Evolutionary conservation across 2,113 vertebrate species (phyloP).

Genomic region (Pao palembangensis): DNA sequence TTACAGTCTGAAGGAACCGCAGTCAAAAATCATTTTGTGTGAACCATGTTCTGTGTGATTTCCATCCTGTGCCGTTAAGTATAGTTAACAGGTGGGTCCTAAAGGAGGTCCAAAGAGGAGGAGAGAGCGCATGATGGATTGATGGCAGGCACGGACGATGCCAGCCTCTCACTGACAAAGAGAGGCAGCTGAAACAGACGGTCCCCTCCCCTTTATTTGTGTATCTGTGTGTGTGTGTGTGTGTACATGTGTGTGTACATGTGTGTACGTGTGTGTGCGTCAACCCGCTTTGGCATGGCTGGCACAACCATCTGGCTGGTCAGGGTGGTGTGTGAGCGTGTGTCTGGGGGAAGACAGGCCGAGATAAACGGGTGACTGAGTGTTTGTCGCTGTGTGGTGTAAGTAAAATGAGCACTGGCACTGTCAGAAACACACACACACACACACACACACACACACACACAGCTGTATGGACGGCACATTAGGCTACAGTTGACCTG

Average conservation of each 20-base stretch:
- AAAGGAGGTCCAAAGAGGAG: slow-evolving; percentile 24
- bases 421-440: slow-evolving; percentile 26
- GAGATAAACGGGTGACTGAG: slow-evolving; percentile 69
- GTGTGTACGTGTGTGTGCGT: slow-evolving; percentile 34
- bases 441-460: slow-evolving; percentile 18
- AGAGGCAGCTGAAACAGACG: slow-evolving; percentile 68
- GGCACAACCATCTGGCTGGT: slow-evolving; percentile 67
- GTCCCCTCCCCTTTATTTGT: slow-evolving; percentile 57
- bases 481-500: slow-evolving; percentile 75
- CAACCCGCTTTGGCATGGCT: slow-evolving; percentile 62
- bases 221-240: slow-evolving; percentile 32
- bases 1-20: too few relatives aligned
- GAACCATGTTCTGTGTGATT: slow-evolving; percentile 2
- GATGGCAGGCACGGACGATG: slow-evolving; percentile 50
- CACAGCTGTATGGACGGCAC: slow-evolving; percentile 65
- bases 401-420: slow-evolving; percentile 64
- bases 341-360: slow-evolving; percentile 50
- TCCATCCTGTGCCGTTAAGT: slow-evolving; percentile 2
- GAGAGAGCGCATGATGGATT: slow-evolving; percentile 52
- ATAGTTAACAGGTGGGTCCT: slow-evolving; percentile 58
- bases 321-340: slow-evolving; percentile 33
- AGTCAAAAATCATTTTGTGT: not conserved
- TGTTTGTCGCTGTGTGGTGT: slow-evolving; percentile 48
- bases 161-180: slow-evolving; percentile 56
- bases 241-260: slow-evolving; percentile 34